These are phyloP conservation scores for Linnaemya tessellans DNA, from an alignment of 2,888 invertebrate genomes.

Conservation along the genomic window DNA sequence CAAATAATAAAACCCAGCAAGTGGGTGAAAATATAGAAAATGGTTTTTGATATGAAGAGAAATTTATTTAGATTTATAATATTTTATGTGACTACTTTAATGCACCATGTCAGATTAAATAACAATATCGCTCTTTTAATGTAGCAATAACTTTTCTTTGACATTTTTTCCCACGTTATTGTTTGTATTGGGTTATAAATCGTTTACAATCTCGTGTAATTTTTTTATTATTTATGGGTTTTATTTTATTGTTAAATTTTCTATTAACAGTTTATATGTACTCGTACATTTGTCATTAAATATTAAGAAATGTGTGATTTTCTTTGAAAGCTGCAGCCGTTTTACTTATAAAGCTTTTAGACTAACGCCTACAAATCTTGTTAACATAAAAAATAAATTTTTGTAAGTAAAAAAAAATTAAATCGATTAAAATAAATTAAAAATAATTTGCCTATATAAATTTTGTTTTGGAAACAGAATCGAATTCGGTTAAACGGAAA, in stretches of 20 bases:
- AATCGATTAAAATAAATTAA: too few relatives aligned
- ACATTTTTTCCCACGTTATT: neutral
- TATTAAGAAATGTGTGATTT: neutral
- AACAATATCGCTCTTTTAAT: slow-evolving; percentile 30
- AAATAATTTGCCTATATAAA: too few relatives aligned
- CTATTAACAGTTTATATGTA: slow-evolving; percentile 17
- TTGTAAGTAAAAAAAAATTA: too few relatives aligned
- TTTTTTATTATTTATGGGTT: slow-evolving; percentile 51
- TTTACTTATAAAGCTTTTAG: slow-evolving; percentile 23
- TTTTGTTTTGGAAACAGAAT: too few relatives aligned
- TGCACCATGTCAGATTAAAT: slow-evolving; percentile 31
- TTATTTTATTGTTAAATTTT: slow-evolving; percentile 46
- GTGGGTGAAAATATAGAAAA: slow-evolving; percentile 19
- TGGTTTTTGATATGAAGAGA: slow-evolving; percentile 8
- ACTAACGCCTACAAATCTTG: neutral
- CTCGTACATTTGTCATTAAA: neutral
- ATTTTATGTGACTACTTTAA: neutral
- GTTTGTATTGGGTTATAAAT: slow-evolving; percentile 28
- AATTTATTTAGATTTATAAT: neutral
- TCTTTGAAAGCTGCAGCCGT: neutral
- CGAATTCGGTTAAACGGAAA: too few relatives aligned
- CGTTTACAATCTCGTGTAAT: slow-evolving; percentile 11
- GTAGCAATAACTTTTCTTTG: neutral
- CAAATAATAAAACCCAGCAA: neutral
- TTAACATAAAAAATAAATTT: neutral